Conservation (phyloP, 2,113 vertebrate genomes). For the Platanista minor region DNA sequence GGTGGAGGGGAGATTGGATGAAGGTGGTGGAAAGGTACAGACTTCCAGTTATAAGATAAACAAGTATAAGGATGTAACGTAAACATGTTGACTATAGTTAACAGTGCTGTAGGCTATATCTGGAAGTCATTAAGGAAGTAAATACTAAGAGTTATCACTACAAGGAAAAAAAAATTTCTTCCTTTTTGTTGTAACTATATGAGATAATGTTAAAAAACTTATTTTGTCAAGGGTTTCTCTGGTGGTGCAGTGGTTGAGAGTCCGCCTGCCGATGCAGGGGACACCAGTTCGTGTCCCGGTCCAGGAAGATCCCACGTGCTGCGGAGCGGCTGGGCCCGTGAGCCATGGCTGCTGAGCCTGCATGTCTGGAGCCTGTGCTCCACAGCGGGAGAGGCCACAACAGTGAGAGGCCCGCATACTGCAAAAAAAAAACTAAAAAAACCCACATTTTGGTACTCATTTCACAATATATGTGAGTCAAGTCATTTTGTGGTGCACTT, state of each 20-base stretch:
- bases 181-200: background rate
- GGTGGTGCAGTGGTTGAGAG: too few species aligned
- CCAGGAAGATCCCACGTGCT: too few species aligned
- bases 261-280: too few species aligned
- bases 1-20: background rate
- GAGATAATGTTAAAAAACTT: background rate
- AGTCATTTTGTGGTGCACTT: background rate
- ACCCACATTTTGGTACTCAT: background rate
- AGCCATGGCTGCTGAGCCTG: too few species aligned
- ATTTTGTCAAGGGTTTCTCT: too few species aligned
- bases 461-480: background rate
- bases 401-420: too few species aligned
- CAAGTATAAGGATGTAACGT: background rate
- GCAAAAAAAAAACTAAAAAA: too few species aligned
- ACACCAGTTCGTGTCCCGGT: too few species aligned
- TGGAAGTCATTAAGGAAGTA: background rate
- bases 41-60: background rate
- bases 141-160: background rate
- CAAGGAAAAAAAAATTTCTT: background rate
- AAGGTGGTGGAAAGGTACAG: background rate
- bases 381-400: too few species aligned
- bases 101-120: background rate
- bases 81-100: background rate
- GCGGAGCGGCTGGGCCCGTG: too few species aligned
- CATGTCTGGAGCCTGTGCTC: too few species aligned